Evolutionary conservation across 2,888 invertebrate genomes (phyloP).

Genomic region (Leptopilina syphax): DNA sequence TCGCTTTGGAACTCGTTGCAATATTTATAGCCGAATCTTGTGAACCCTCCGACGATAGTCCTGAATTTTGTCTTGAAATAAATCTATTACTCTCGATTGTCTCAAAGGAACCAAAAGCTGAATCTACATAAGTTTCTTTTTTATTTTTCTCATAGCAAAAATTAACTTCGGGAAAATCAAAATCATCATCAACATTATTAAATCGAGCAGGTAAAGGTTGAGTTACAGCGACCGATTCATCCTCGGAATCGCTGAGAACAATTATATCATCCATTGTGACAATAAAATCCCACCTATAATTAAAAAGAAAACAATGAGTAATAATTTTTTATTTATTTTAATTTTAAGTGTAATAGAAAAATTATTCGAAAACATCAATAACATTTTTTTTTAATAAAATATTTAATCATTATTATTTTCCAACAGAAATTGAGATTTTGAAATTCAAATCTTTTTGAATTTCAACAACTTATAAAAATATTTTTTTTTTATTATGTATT

Average conservation of each 20-base stretch:
- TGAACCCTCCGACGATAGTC: neutral
- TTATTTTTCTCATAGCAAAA: constrained; percentile 44
- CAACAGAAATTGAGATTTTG: too few species aligned
- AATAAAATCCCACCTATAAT: neutral
- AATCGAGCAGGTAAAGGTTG: too few species aligned
- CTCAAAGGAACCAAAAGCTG: constrained; percentile 37
- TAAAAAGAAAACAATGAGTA: too few species aligned
- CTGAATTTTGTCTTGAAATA: neutral
- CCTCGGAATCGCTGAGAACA: constrained; percentile 55
- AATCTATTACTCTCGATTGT: neutral
- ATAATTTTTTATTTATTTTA: too few species aligned
- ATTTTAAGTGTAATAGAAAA: too few species aligned
- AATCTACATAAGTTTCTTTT: constrained; percentile 25
- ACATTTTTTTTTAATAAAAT: too few species aligned
- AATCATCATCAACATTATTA: constrained; percentile 41
- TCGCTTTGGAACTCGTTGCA: constrained; percentile 25
- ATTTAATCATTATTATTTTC: too few species aligned
- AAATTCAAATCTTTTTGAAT: too few species aligned
- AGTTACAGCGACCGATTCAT: neutral
- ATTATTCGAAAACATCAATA: too few species aligned
- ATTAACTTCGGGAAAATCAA: constrained; percentile 52
- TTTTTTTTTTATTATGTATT: too few species aligned
- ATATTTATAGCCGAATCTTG: neutral
- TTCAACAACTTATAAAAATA: too few species aligned
- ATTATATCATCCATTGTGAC: constrained; percentile 48